These are phyloP conservation scores for Fopius arisanus DNA, from an alignment of 1,140 invertebrate species.

Conservation along the genomic window DNA sequence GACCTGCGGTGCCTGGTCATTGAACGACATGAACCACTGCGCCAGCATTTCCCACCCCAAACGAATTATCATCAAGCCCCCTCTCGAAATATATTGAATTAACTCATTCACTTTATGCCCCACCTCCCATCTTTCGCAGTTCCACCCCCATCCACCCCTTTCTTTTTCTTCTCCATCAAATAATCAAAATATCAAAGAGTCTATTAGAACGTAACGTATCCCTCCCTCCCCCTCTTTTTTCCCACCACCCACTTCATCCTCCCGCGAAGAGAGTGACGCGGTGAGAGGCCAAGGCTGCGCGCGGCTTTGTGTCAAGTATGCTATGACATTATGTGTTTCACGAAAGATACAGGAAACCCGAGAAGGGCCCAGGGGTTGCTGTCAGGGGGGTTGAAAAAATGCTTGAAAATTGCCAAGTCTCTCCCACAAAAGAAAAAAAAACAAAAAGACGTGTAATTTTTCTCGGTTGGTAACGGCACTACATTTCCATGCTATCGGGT, in stretches of 20 bases:
- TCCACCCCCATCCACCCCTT: neutral
- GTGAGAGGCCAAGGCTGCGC: slow-evolving; percentile 31
- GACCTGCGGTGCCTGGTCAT: slow-evolving; percentile 22
- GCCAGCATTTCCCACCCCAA: slow-evolving; percentile 23
- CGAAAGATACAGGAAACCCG: neutral
- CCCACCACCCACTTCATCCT: too few relatives aligned
- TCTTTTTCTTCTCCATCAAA: neutral
- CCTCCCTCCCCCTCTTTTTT: neutral
- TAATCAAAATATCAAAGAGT: neutral
- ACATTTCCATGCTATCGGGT: slow-evolving; percentile 22
- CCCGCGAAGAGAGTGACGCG: slow-evolving; percentile 26
- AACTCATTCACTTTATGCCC: neutral
- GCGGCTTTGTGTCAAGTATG: slow-evolving; percentile 28
- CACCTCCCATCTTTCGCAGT: neutral
- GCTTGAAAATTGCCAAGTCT: neutral
- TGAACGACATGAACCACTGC: slow-evolving; percentile 30
- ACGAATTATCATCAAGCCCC: neutral
- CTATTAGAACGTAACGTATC: too few relatives aligned
- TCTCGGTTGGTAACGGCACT: slow-evolving; percentile 21
- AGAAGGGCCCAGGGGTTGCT: neutral
- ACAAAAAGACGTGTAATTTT: neutral
- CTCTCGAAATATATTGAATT: neutral
- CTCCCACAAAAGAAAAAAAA: neutral
- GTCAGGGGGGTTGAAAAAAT: neutral
- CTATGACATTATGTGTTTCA: slow-evolving; percentile 13